phyloP scores from a whole-genome alignment of 1,140 invertebrate genomes.

The Solen grandis region DNA sequence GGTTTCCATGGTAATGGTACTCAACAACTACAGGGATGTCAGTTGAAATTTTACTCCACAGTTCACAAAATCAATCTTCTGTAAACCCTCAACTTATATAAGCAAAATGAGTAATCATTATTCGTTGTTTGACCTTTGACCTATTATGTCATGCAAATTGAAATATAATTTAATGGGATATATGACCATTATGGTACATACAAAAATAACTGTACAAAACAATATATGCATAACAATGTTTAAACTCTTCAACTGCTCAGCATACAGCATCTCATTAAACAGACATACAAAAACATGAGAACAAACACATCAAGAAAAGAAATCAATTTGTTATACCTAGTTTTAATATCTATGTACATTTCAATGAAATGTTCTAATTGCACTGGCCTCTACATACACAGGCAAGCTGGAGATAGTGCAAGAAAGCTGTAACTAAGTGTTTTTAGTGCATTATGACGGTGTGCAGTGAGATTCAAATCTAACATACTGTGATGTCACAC shows the following conservation, averaged over 20 bases:
- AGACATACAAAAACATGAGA: background rate
- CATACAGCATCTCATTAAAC: background rate
- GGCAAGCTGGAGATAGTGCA: too few species aligned
- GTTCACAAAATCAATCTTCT: too few species aligned
- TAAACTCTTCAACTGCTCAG: background rate
- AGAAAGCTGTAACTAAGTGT: background rate
- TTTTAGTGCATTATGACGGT: background rate
- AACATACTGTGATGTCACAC: background rate
- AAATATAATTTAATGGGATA: too few species aligned
- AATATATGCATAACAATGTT: background rate
- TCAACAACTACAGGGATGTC: too few species aligned
- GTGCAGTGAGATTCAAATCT: background rate
- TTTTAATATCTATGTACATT: background rate
- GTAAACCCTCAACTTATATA: too few species aligned
- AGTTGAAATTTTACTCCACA: too few species aligned
- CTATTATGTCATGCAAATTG: too few species aligned
- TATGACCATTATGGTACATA: too few species aligned
- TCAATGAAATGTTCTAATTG: background rate
- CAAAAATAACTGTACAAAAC: slow-evolving; percentile 1
- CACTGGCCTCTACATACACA: slow-evolving; percentile 30
- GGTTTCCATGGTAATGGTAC: too few species aligned
- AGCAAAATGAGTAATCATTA: too few species aligned
- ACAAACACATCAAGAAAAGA: background rate
- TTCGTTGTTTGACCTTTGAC: too few species aligned
- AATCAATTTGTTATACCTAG: slow-evolving; percentile 1